These are phyloP conservation scores for Netelia virgata DNA, from an alignment of 2,888 invertebrate species.

Conservation along the genomic window DNA sequence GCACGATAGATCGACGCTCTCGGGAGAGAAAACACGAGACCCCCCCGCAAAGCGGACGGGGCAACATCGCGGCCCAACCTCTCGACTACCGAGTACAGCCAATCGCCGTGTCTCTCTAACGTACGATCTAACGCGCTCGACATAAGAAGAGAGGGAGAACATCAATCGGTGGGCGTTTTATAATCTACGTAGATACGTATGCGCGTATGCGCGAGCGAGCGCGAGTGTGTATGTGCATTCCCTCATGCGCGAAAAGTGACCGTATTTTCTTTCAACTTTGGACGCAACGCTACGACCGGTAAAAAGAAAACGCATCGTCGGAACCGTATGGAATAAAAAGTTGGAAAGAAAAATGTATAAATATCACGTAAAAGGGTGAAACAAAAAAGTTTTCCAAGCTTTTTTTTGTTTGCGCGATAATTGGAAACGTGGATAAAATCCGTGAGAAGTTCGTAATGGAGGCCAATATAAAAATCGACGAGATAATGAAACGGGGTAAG, in stretches of 20 bases:
- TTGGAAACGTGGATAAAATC: too few species aligned
- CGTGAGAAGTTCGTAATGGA: too few species aligned
- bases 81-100: constrained; percentile 79
- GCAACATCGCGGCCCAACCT: constrained; percentile 80
- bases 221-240: constrained; percentile 42
- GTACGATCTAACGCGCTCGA: constrained; percentile 79
- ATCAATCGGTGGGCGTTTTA: constrained; percentile 61
- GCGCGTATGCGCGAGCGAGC: constrained; percentile 32
- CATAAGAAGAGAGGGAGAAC: constrained; percentile 72
- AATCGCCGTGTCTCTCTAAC: constrained; percentile 81
- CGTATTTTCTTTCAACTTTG: too few species aligned
- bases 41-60: constrained; percentile 78
- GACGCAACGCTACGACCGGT: too few species aligned
- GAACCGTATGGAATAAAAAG: too few species aligned
- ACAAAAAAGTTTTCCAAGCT: too few species aligned
- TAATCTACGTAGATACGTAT: constrained; percentile 8
- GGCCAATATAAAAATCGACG: too few species aligned
- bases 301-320: too few species aligned
- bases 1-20: constrained; percentile 58
- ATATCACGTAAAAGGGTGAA: too few species aligned
- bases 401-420: too few species aligned
- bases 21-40: constrained; percentile 64
- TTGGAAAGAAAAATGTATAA: too few species aligned
- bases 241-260: too few species aligned
- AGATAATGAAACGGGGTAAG: background rate